A percentile compares a stretch with the other conserved stretches of the same genome.
Evolutionary conservation across 2,797 vertebrate genomes (phyloP).

Genomic region (Sphaeramia orbicularis): DNA sequence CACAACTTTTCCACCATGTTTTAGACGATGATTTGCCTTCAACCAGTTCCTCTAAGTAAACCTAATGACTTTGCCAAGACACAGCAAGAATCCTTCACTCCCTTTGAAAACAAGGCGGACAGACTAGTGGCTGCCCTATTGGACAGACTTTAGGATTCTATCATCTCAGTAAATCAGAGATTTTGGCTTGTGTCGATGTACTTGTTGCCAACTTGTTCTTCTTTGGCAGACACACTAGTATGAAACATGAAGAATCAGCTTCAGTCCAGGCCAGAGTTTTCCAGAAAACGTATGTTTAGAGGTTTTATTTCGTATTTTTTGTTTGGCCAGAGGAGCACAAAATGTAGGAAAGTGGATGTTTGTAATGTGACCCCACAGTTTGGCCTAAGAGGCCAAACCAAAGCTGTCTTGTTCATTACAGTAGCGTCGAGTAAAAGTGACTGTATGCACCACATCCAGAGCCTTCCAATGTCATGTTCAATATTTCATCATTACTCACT

Average conservation of each 20-base stretch:
- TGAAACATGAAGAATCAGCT: too few species aligned
- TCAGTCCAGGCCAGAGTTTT: too few species aligned
- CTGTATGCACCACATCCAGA: conserved; percentile 31
- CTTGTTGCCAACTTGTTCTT: conserved; percentile 20
- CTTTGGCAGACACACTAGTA: neutral
- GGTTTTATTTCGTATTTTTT: too few species aligned
- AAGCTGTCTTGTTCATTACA: conserved; percentile 7
- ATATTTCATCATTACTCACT: conserved; percentile 26
- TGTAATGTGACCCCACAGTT: neutral
- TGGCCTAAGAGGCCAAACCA: conserved; percentile 2
- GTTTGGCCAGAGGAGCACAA: neutral
- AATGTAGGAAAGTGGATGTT: neutral
- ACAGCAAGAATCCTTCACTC: neutral
- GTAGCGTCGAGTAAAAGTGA: conserved; percentile 17
- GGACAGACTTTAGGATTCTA: conserved; percentile 15
- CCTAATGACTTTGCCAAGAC: conserved; percentile 12
- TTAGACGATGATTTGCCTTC: conserved; percentile 5
- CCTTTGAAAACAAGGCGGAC: conserved; percentile 20
- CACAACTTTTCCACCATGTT: conserved; percentile 12
- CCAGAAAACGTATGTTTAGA: too few species aligned
- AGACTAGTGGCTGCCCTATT: conserved; percentile 13
- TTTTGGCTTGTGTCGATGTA: conserved; percentile 18
- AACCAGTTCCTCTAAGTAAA: conserved; percentile 4
- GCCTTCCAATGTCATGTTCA: conserved; percentile 33
- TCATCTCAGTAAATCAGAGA: conserved; percentile 31